Conservation (phyloP, 2,797 vertebrate species). For the Rhadinocentrus ornatus region DNA sequence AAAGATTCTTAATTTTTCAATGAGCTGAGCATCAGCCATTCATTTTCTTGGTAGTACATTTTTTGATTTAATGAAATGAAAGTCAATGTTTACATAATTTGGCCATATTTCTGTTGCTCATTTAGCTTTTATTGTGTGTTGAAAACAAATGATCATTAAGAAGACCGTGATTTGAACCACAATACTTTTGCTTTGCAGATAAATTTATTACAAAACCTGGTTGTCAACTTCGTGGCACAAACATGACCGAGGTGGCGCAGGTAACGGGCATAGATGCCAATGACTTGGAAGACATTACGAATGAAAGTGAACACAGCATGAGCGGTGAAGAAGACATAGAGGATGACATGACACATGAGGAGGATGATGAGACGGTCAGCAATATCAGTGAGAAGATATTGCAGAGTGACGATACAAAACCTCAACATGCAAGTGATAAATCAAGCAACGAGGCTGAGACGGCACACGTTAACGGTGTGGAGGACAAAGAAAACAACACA, state of each 20-base stretch:
- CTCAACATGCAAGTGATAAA: neutral
- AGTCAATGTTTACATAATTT: neutral
- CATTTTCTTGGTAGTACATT: neutral
- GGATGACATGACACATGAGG: conserved; percentile 18
- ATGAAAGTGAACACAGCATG: conserved; percentile 31
- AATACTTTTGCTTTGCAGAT: conserved; percentile 51
- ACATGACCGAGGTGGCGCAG: conserved; percentile 79
- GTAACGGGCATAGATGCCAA: conserved; percentile 47
- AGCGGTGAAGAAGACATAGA: conserved; percentile 43
- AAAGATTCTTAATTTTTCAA: neutral
- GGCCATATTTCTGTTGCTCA: neutral
- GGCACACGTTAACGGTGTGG: conserved; percentile 51
- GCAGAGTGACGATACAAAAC: conserved; percentile 7
- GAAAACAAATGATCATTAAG: neutral
- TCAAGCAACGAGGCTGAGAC: conserved; percentile 16
- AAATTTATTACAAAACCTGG: conserved; percentile 49
- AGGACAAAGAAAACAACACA: conserved; percentile 35
- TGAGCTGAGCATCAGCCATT: neutral
- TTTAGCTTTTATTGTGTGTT: neutral
- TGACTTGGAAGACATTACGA: conserved; percentile 40
- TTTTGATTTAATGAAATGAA: neutral
- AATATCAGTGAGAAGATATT: conserved; percentile 1
- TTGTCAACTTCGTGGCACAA: conserved; percentile 62
- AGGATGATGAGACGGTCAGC: conserved; percentile 8
- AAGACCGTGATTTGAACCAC: neutral